A percentile compares a stretch with the other conserved stretches of the same genome.
Evolutionary conservation across 2,888 invertebrate species (phyloP).

Genomic region (Chorisops tibialis): DNA sequence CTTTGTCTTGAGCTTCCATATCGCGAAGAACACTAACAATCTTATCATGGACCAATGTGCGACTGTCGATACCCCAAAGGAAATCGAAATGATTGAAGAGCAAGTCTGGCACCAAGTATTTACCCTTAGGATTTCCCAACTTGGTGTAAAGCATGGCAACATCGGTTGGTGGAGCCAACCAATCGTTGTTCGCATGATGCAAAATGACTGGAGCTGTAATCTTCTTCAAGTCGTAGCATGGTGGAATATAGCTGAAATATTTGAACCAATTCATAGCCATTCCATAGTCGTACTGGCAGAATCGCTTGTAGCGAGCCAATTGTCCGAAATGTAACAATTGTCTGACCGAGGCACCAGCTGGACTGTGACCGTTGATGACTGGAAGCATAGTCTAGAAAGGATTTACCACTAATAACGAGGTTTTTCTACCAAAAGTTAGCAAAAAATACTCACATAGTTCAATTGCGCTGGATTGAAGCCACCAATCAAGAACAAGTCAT

Average conservation of each 20-base stretch:
- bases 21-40: slow-evolving; percentile 39
- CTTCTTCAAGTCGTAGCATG: slow-evolving; percentile 50
- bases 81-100: slow-evolving; percentile 66
- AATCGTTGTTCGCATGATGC: slow-evolving; percentile 55
- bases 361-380: slow-evolving; percentile 58
- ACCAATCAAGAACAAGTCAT: slow-evolving; percentile 55
- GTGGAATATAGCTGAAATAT: slow-evolving; percentile 53
- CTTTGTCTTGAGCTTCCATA: slow-evolving; percentile 33
- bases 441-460: slow-evolving; percentile 43
- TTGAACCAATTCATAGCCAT: slow-evolving; percentile 43
- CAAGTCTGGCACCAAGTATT: slow-evolving; percentile 53
- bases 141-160: slow-evolving; percentile 45
- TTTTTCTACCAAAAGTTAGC: not conserved
- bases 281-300: slow-evolving; percentile 55
- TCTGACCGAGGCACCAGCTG: slow-evolving; percentile 55
- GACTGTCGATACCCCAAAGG: slow-evolving; percentile 59
- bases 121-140: slow-evolving; percentile 54
- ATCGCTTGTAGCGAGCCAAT: slow-evolving; percentile 40
- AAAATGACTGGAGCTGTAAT: slow-evolving; percentile 52
- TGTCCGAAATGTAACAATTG: slow-evolving; percentile 57
- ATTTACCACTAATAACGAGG: not conserved
- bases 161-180: slow-evolving; percentile 55
- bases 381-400: slow-evolving; percentile 54
- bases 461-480: slow-evolving; percentile 49
- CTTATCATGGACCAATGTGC: slow-evolving; percentile 55